A percentile compares a stretch with the other conserved stretches of the same genome.
Evolutionary conservation across 2,113 vertebrate genomes (phyloP).

Genomic region (Sinocyclocheilus anophthalmus): DNA sequence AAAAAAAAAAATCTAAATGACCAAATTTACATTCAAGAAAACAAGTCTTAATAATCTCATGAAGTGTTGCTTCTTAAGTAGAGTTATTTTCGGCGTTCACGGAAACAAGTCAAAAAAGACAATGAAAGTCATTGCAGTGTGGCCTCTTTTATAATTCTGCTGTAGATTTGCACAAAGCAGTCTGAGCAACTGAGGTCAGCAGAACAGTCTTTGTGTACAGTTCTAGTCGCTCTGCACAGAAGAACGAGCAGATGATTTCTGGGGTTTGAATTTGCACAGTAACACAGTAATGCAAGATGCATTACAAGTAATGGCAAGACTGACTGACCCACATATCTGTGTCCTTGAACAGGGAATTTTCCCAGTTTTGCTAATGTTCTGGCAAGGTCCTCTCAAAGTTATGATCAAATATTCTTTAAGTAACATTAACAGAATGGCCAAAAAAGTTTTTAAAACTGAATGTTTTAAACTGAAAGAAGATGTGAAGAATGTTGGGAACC

Average conservation of each 20-base stretch:
- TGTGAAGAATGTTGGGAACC: no score
- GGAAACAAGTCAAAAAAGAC: background rate
- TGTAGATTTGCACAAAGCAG: background rate
- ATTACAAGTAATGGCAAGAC: background rate
- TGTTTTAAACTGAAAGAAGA: no score
- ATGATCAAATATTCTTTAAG: no score
- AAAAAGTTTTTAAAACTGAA: no score
- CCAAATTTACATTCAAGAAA: background rate
- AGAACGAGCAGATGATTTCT: background rate
- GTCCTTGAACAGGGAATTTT: no score
- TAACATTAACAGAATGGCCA: no score
- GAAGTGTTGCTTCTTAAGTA: no score
- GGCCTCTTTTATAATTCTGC: background rate
- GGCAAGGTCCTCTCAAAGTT: no score
- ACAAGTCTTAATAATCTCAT: background rate
- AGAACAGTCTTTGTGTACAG: background rate
- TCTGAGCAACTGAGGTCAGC: background rate
- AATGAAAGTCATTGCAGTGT: no score
- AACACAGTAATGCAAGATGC: background rate
- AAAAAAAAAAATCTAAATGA: background rate
- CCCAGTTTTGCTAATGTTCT: no score
- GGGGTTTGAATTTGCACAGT: background rate
- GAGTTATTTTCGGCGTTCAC: no score
- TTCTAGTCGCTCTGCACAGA: background rate
- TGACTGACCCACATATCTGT: conserved; percentile 13